Evolutionary conservation across 1,140 invertebrate species (phyloP).

Genomic region (Pogonomyrmex barbatus): DNA sequence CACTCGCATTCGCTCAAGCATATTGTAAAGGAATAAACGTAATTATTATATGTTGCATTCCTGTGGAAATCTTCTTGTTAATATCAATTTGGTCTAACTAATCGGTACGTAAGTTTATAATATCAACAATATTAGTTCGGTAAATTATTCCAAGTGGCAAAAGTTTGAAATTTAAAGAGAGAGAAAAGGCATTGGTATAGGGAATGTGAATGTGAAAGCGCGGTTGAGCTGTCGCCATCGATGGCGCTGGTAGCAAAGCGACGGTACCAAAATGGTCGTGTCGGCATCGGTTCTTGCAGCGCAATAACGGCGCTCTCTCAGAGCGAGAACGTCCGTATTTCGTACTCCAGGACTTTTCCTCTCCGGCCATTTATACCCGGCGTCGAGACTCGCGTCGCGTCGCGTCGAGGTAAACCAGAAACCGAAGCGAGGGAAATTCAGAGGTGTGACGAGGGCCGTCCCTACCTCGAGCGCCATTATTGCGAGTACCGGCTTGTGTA

Average conservation of each 20-base stretch:
- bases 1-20: neutral
- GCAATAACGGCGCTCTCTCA: constrained; percentile 24
- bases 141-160: too few relatives aligned
- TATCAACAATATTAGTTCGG: too few relatives aligned
- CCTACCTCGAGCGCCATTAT: constrained; percentile 40
- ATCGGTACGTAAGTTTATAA: too few relatives aligned
- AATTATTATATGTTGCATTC: neutral
- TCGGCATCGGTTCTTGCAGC: constrained; percentile 1
- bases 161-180: neutral
- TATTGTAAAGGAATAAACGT: neutral
- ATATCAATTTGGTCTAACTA: too few relatives aligned
- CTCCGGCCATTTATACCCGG: constrained; percentile 15
- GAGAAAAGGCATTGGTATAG: neutral
- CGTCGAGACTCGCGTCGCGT: neutral
- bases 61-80: too few relatives aligned
- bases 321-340: neutral
- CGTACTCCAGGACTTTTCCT: constrained; percentile 5
- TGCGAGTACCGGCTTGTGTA: constrained; percentile 59
- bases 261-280: constrained; percentile 35
- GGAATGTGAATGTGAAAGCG: neutral
- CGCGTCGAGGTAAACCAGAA: constrained; percentile 48
- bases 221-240: constrained; percentile 8
- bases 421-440: constrained; percentile 47
- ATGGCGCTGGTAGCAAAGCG: constrained; percentile 10
- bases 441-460: constrained; percentile 34